phyloP scores from a whole-genome alignment of 1,140 invertebrate genomes.

The Diabrotica virgifera region DNA sequence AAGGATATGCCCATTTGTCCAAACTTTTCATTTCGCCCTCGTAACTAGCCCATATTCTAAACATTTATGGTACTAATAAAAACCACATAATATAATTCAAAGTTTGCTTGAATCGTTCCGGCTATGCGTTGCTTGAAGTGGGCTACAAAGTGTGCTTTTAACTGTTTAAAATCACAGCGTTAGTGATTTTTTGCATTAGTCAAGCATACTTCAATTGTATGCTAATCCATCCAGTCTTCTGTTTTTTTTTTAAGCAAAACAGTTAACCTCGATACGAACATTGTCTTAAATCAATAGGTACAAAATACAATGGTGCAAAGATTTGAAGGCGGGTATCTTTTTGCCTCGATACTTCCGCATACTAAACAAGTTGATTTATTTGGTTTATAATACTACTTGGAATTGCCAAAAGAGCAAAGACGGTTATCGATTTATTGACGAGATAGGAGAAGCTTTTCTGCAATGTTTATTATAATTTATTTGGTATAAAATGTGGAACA shows the following conservation, averaged over 20 bases:
- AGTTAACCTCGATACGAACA: conserved; percentile 9
- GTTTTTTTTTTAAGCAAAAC: conserved; percentile 12
- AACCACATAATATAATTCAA: no score
- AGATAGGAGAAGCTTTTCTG: no score
- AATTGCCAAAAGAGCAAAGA: no score
- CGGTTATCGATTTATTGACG: no score
- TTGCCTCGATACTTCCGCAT: neutral
- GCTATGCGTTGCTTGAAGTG: neutral
- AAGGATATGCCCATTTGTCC: neutral
- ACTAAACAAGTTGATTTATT: no score
- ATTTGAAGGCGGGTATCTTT: neutral
- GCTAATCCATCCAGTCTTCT: conserved; percentile 7
- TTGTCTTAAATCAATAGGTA: conserved; percentile 1
- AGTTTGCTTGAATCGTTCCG: no score
- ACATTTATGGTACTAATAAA: no score
- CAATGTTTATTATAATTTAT: no score
- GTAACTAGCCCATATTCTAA: neutral
- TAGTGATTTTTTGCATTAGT: conserved; percentile 7
- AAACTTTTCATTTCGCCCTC: conserved; percentile 8
- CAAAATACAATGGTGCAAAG: neutral
- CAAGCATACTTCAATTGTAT: conserved; percentile 13
- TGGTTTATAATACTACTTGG: no score
- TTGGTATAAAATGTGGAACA: no score
- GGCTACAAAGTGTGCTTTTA: neutral
- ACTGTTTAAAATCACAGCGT: neutral